phyloP scores from a whole-genome alignment of 2,113 vertebrate species.

The Polypterus senegalus region DNA sequence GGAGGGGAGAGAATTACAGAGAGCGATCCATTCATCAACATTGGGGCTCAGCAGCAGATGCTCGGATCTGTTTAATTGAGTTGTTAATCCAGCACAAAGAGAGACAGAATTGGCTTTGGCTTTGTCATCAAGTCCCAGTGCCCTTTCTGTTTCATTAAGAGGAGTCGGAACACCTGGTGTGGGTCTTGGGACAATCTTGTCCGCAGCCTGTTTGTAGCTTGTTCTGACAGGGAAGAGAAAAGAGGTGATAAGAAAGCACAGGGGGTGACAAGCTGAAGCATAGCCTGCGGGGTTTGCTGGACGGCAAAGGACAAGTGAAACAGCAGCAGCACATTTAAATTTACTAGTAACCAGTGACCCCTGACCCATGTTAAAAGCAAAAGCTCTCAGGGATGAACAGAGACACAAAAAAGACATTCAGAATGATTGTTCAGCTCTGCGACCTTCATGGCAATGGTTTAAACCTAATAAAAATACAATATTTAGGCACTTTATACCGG shows the following conservation, averaged over 20 bases:
- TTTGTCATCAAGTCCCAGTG: slow-evolving; percentile 21
- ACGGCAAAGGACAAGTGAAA: background rate
- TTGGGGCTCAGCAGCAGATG: slow-evolving; percentile 37
- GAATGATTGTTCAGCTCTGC: background rate
- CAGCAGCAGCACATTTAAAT: background rate
- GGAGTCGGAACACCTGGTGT: slow-evolving; percentile 38
- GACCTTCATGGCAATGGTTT: no score
- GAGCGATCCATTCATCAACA: slow-evolving; percentile 20
- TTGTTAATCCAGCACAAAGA: slow-evolving; percentile 50
- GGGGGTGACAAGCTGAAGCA: background rate
- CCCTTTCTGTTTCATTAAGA: slow-evolving; percentile 38
- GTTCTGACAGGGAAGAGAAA: slow-evolving; percentile 25
- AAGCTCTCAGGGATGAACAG: background rate
- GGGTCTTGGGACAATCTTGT: slow-evolving; percentile 19
- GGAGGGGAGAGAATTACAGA: slow-evolving; percentile 8
- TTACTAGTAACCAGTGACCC: background rate
- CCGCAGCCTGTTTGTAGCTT: slow-evolving; percentile 14
- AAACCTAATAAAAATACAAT: no score
- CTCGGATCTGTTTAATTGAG: slow-evolving; percentile 48
- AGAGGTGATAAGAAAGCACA: background rate
- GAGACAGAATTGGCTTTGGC: slow-evolving; percentile 33
- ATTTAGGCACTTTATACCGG: no score
- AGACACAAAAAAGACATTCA: background rate
- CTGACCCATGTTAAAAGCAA: background rate
- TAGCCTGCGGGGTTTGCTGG: background rate